These are phyloP conservation scores for Drosophila yakuba DNA, from an alignment of 1,140 invertebrate species.

Conservation along the genomic window DNA sequence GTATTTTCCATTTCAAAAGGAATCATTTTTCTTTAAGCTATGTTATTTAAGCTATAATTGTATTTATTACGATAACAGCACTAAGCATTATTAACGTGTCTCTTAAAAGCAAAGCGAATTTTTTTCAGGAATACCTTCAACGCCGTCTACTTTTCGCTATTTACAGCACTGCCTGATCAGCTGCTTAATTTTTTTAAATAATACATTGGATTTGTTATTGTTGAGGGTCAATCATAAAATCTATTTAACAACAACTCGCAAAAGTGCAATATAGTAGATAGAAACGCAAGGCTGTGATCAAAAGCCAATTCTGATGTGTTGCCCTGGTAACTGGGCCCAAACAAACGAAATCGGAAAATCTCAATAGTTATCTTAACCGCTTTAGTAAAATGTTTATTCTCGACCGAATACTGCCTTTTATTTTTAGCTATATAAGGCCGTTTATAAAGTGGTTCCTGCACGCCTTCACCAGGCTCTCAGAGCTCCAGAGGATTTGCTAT, in stretches of 20 bases:
- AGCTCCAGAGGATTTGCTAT: constrained; percentile 96
- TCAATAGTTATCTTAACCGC: not conserved
- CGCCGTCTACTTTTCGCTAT: not conserved
- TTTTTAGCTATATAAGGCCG: constrained; percentile 90
- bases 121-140: not conserved
- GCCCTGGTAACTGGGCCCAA: constrained; percentile 14
- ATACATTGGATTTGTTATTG: constrained; percentile 1
- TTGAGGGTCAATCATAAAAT: not conserved
- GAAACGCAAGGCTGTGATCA: not conserved
- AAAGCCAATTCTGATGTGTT: constrained; percentile 1
- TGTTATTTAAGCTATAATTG: too few species aligned
- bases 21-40: too few species aligned
- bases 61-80: too few species aligned
- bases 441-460: constrained; percentile 95
- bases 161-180: constrained; percentile 4
- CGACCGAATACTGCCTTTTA: constrained; percentile 68
- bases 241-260: not conserved
- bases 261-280: not conserved
- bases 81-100: too few species aligned
- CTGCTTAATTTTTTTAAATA: not conserved
- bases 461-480: constrained; percentile 93
- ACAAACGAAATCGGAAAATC: constrained; percentile 14
- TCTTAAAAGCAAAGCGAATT: too few species aligned
- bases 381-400: constrained; percentile 62
- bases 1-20: too few species aligned